A percentile compares a stretch with the other conserved stretches of the same genome.
Evolutionary conservation across 30 jellyfish, hydroid and myxozoan species (phyloP).

Genomic region (Morbakka virulenta): DNA sequence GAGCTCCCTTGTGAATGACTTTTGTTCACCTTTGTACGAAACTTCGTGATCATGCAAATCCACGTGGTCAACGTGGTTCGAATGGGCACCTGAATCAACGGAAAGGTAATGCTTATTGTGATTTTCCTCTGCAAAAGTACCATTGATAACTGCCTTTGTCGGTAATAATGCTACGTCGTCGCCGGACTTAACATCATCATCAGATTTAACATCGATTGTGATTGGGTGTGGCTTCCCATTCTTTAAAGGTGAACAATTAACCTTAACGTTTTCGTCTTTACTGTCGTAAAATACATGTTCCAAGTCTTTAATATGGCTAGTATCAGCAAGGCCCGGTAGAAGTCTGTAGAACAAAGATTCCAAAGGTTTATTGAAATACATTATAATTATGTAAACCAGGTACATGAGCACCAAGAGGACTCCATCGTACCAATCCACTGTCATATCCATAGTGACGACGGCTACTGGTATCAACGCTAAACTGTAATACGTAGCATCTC

Average conservation of each 20-base stretch:
- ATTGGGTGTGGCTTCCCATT: slow-evolving; percentile 26
- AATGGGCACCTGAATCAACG: slow-evolving; percentile 14
- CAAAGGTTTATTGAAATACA: slow-evolving; percentile 48
- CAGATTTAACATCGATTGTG: slow-evolving; percentile 19
- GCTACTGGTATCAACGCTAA: slow-evolving; percentile 58
- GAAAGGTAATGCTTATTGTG: not conserved
- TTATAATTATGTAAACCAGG: slow-evolving; percentile 53
- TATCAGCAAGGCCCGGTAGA: slow-evolving; percentile 15
- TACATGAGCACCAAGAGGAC: slow-evolving; percentile 49
- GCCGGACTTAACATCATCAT: not conserved
- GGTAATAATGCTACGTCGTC: slow-evolving; percentile 7
- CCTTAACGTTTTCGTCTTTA: not conserved
- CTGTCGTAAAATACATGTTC: not conserved
- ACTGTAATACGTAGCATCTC: slow-evolving; percentile 61
- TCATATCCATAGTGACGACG: slow-evolving; percentile 48
- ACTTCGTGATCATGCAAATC: slow-evolving; percentile 22
- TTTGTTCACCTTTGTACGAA: not conserved
- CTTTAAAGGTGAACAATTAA: not conserved
- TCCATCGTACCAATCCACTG: slow-evolving; percentile 78
- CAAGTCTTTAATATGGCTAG: not conserved
- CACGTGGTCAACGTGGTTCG: slow-evolving; percentile 24
- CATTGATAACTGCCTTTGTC: slow-evolving; percentile 33
- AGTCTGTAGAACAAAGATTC: slow-evolving; percentile 29
- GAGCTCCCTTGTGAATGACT: slow-evolving; percentile 12
- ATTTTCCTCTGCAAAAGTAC: not conserved